phyloP scores from a whole-genome alignment of 1,140 invertebrate species.

The Sarcophaga bullata region DNA sequence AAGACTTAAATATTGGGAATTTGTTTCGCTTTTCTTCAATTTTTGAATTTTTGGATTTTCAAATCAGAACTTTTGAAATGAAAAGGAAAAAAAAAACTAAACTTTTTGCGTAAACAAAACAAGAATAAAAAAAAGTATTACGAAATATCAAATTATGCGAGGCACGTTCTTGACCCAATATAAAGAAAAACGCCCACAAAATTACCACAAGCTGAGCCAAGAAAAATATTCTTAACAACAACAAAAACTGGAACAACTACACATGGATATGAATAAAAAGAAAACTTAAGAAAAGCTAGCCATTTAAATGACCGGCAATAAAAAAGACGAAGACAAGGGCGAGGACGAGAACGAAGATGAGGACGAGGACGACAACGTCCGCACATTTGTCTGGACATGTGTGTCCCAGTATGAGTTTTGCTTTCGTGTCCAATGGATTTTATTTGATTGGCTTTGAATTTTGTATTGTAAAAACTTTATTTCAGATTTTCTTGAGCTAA shows the following conservation, averaged over 20 bases:
- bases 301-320: not conserved
- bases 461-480: constrained; percentile 44
- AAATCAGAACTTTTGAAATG: not conserved
- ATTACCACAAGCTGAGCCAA: constrained; percentile 62
- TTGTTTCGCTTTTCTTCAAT: no score
- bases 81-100: not conserved
- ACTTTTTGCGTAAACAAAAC: no score
- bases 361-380: not conserved
- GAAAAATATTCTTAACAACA: not conserved
- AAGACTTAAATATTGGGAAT: not conserved
- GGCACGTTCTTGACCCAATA: constrained; percentile 65
- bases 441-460: constrained; percentile 46
- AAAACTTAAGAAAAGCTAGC: not conserved
- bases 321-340: no score
- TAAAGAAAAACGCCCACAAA: constrained; percentile 64
- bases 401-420: constrained; percentile 2
- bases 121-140: not conserved
- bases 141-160: constrained; percentile 51
- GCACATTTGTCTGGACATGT: constrained; percentile 48
- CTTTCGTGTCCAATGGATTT: constrained; percentile 46
- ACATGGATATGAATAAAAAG: not conserved
- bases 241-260: not conserved
- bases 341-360: no score
- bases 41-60: not conserved
- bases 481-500: constrained; percentile 42